Conservation (phyloP, 1,140 invertebrate species). For the Pogonognathellus flavescens region DNA sequence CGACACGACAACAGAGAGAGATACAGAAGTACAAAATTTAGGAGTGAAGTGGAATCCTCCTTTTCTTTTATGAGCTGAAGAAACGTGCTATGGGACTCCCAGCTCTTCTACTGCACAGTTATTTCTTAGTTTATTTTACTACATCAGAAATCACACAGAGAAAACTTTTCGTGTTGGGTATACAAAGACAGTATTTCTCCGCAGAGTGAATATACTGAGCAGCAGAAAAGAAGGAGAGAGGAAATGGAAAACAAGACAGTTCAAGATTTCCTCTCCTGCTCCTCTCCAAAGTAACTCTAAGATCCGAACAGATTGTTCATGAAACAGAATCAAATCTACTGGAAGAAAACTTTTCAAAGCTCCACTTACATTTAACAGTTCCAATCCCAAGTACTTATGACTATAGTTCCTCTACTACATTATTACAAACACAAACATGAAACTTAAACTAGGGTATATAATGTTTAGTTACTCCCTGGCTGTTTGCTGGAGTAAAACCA, state of each 20-base stretch:
- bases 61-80: not conserved
- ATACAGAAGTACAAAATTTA: not conserved
- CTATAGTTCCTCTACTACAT: not conserved
- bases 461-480: not conserved
- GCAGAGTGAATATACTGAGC: not conserved
- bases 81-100: too few species aligned
- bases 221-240: slow-evolving; percentile 5
- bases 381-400: not conserved
- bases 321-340: slow-evolving; percentile 19
- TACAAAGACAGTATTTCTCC: slow-evolving; percentile 8
- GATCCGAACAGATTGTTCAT: slow-evolving; percentile 35
- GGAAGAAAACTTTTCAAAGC: slow-evolving; percentile 45
- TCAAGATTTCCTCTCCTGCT: slow-evolving; percentile 19
- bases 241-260: slow-evolving; percentile 18
- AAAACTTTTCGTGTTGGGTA: not conserved
- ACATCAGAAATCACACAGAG: not conserved
- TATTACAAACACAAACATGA: not conserved
- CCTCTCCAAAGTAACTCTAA: slow-evolving; percentile 8
- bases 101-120: not conserved
- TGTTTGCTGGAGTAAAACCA: not conserved
- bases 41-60: not conserved
- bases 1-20: not conserved
- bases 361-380: slow-evolving; percentile 29
- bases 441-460: not conserved
- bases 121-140: not conserved